A percentile compares a stretch with the other conserved stretches of the same genome.
Conservation (phyloP, 2,113 vertebrate species). For the Macrotus californicus region DNA sequence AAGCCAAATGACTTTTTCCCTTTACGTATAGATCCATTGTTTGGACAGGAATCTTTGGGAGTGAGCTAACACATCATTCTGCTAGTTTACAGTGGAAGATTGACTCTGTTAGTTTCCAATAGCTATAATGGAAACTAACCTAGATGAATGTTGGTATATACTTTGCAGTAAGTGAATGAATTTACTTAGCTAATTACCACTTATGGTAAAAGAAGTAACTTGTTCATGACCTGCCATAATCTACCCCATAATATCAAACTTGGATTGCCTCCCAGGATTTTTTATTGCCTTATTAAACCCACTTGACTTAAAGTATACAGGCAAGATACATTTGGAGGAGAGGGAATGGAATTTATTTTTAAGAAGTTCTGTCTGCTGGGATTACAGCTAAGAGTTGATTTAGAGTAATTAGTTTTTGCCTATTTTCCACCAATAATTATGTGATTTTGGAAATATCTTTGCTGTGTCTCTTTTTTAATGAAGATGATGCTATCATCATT, state of each 20-base stretch:
- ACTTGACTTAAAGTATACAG: not conserved
- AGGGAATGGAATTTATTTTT: not conserved
- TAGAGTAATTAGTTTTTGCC: not conserved
- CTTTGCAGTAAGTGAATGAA: not conserved
- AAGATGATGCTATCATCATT: not conserved
- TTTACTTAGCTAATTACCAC: not conserved
- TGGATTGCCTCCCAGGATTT: not conserved
- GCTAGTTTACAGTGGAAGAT: not conserved
- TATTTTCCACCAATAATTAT: not conserved
- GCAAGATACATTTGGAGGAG: not conserved
- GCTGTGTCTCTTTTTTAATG: not conserved
- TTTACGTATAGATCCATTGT: not conserved
- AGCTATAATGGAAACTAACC: not conserved
- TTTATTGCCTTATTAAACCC: not conserved
- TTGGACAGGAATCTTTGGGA: not conserved
- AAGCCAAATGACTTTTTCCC: not conserved
- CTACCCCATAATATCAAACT: not conserved
- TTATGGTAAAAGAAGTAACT: not conserved
- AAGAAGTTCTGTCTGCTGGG: not conserved
- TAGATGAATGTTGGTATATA: not conserved
- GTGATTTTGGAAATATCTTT: not conserved
- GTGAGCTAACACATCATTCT: not conserved
- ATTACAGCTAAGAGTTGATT: not conserved
- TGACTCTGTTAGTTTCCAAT: not conserved
- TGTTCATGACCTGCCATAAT: not conserved